Evolutionary conservation across 1,140 invertebrate species (phyloP), one percentile per base, ranked within the genome.

Genomic region (Lucilia cuprina): DNA sequence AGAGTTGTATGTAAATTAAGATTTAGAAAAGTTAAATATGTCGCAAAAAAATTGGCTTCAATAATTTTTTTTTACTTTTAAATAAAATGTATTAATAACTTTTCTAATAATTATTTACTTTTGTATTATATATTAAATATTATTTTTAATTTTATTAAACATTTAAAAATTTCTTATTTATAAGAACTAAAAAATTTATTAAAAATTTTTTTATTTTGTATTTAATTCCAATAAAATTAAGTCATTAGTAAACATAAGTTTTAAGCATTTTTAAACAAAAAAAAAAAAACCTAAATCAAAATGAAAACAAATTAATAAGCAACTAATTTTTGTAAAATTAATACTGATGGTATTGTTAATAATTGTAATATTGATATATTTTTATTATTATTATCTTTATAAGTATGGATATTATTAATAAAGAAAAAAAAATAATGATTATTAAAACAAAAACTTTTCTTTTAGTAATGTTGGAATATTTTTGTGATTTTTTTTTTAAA

Each of bases 241-340:
- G 65, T 70, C 65, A 70, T 70, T 70, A 25, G 21, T 70, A 70
- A 21, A 21, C 7, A 21, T 70, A 70, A 70, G 65, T 70, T 70
- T 30, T 17, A 21, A 70, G n/a, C 0, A 70, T 70, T 70, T 21
- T 17, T 25, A 70, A 70, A 19, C 60, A 21, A 70, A 70, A 70
- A 25, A 25, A n/a, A 14, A 60, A n/a, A n/a, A 17, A 60, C n/a
- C n/a, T n/a, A 60, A 60, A 60, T 14, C 5, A 70, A 70, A 70
- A 21, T 25, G 21, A 70, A 70, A 70, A 25, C 10, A 70, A 70
- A 25, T 21, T 70, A 60, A 60, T 60, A 70, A 70, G 5, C 2
- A 21, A 70, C 65, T 70, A 70, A 70, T 70, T 41, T 30, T 70
- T 70, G 65, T 70, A 70, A 70, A 70, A 70, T 70, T 70, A 70